These are phyloP conservation scores for Tillus elongatus DNA, from an alignment of 2,888 invertebrate species.

Conservation along the genomic window DNA sequence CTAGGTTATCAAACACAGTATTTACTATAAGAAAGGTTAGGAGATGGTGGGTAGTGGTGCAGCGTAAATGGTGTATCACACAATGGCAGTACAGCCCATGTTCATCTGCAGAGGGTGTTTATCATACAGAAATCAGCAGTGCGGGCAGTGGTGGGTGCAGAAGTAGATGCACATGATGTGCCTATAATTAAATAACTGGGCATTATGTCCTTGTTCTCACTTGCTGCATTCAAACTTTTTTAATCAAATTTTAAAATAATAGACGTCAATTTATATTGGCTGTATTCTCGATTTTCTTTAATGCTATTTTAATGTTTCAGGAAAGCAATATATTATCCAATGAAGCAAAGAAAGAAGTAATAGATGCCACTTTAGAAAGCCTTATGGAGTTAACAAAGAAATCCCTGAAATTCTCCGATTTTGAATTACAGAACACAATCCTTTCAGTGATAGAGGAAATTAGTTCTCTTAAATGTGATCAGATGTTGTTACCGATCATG, in stretches of 20 bases:
- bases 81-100: too few species aligned
- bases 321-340: constrained; percentile 28
- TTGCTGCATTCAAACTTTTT: too few species aligned
- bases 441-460: constrained; percentile 48
- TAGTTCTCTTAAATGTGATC: constrained; percentile 38
- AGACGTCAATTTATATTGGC: constrained; percentile 7
- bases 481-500: constrained; percentile 42
- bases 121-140: too few species aligned
- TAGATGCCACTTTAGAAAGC: constrained; percentile 41
- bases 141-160: too few species aligned
- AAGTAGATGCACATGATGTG: too few species aligned
- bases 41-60: too few species aligned
- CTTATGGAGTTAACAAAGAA: constrained; percentile 43
- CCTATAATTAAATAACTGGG: background rate
- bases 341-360: constrained; percentile 38
- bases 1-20: too few species aligned
- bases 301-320: constrained; percentile 24
- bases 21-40: too few species aligned
- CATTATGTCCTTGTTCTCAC: background rate
- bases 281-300: too few species aligned
- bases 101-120: too few species aligned
- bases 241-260: constrained; percentile 1
- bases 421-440: constrained; percentile 47
- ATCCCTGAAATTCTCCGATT: constrained; percentile 47
- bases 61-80: too few species aligned